Evolutionary conservation across 2,113 vertebrate genomes (phyloP), one percentile per base, ranked within the genome.

Genomic region (Sitta europaea): DNA sequence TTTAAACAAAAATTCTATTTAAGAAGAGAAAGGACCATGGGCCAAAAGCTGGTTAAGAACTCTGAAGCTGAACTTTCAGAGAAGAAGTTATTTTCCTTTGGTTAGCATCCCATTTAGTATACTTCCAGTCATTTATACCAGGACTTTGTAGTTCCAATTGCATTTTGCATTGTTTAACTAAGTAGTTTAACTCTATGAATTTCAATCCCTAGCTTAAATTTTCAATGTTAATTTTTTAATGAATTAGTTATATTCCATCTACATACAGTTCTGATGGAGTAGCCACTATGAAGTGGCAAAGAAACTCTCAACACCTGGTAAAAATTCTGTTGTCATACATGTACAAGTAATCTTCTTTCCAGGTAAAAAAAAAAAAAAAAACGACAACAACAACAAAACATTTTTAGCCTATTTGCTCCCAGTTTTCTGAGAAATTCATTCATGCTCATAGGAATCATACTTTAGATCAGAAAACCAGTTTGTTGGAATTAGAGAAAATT

Each of bases 1-100:
- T 96, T 82, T 61, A 92, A 94, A 94, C 90, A 96, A 79, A 94
- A 95, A 36, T 65, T 21, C 5, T 88, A 5, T 66, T 73, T 83
- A 86, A 15, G 12, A 42, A 81, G 35, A 48, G 23, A 79, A 57
- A 67, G 6, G 8, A 80, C 31, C 33, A 66, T 13, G 27, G 87
- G 58, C 87, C 78, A 90, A 90, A 90, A 85, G 50, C 58, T 82
- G 29, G 14, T 90, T 72, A 62, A 85, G 42, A 63, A 31, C 54
- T 76, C 51, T 79, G 53, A 86, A 91, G 14, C 38, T 47, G 47
- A 70, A 68, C 66, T 66, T 89, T 28, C 27, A 88, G 62, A 33
- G 29, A 76, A 75, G 38, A 10, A 12, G 40, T 61, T 85, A 18
- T 78, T 82, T 92, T 82, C n/a, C 35, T 61, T 68, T 82, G 62